Base-by-base conservation (phyloP, 2,797 vertebrate species). In the Pangasius mekongensis region DNA sequence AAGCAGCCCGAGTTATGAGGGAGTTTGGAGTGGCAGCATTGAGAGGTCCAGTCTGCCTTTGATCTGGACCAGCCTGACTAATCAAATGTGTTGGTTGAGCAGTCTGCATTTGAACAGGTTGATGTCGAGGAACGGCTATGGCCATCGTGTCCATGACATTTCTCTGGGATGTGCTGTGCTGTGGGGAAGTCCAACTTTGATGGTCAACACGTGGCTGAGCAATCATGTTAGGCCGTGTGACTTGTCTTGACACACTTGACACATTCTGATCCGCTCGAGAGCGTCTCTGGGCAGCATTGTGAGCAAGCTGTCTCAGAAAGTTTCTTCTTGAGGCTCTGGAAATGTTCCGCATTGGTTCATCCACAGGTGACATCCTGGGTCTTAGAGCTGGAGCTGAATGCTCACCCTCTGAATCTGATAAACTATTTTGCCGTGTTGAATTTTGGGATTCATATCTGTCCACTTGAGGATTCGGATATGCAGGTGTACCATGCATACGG, bases 401-500 rank as follows among this genome's bases (percentile, higher is more conserved):
- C 39, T 87, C 60, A 87, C 92, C 86, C 78, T 14, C 88, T 47
- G 84, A 11, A 4, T 83, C 80, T 16, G 64, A 16, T 27, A 52
- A 80, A 83, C 92, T 91, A 0, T 24, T 27, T 62, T 89, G 90
- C 3, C 0, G 85, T 16, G 83, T 52, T 1, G 92, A 89, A 2
- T 90, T 91, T 27, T 76, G 88, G 66, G 83, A 67, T 0, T 92
- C 92, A 43, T 92, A 90, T 3, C 62, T 83, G 58, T n/a, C 18
- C 5, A 24, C 82, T 89, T 56, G 91, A 33, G 3, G 90, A 0
- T 84, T 93, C 18, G 95, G 96, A 88, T 96, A 97, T 0, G 94
- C 90, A 0, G 96, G 96, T 0, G 96, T 97, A 69, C 94, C 95
- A 86, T 91, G 91, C 43, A 95, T 90, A 49, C 6, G 91, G 88